Base-by-base conservation (phyloP, 2,888 invertebrate genomes). In the Julus scandinavius region DNA sequence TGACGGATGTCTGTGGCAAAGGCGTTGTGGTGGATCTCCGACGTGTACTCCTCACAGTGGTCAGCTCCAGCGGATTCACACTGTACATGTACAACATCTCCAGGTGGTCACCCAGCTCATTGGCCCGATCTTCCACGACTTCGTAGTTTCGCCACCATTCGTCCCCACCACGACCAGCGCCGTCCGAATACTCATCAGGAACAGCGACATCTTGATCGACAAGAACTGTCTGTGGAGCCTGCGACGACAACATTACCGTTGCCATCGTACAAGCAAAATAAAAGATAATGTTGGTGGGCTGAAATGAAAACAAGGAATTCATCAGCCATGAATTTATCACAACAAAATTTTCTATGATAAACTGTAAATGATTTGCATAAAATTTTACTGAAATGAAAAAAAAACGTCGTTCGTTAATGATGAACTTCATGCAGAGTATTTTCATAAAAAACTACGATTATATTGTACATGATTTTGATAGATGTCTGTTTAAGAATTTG, bases 131-230 rank as follows among this genome's bases (percentile, higher is more conserved):
- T 87, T 88, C 88, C 11, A 88, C 84, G n/a, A 80, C 29, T 85
- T 88, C 88, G 87, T 88, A 88, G 58, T 88, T 88, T 11, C 80
- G 88, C 88, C 88, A 88, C 88, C 88, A 88, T 20, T 87, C 20
- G 45, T 88, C 88, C n/a, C 85, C 87, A 5, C 83, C 80, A 13
- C 88, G 49, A 11, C 88, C 87, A n/a, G 17, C 20, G 38, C 45
- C 29, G 38, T 83, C 88, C 29, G 41, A 15, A 45, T 87, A 87
- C n/a, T 87, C 87, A 7, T 58, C 87, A 4, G 58, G 63, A 58
- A 9, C 58, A 1, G 54, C 50, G n/a, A 87, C 87, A 38, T 87
- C 63, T 58, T 87, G 87, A 38, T 41, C 41, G 11, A 87, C 58
- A 11, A 38, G 11, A 54, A 20, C n/a, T 5, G 38, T 0, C 40